A percentile compares a stretch with the other conserved stretches of the same genome.
phyloP scores from a whole-genome alignment of 2,888 invertebrate genomes.

The Bembecia ichneumoniformis region DNA sequence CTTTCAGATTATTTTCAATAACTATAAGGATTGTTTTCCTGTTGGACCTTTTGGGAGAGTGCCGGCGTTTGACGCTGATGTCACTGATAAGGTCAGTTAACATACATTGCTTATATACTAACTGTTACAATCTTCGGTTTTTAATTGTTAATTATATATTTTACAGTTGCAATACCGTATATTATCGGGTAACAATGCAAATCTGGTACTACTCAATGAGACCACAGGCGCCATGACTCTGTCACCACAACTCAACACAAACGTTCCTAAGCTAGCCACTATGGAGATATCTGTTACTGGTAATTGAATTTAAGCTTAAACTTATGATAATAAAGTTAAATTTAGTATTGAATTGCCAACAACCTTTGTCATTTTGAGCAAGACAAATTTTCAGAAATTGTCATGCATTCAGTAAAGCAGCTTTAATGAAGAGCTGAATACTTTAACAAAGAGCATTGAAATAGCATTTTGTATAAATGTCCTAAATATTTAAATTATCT shows the following conservation, averaged over 20 bases:
- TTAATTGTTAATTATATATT: not conserved
- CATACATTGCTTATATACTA: not conserved
- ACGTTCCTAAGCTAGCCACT: slow-evolving; percentile 92
- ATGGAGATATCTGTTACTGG: slow-evolving; percentile 94
- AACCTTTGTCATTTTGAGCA: no score
- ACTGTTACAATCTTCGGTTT: not conserved
- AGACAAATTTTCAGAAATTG: no score
- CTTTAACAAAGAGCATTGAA: no score
- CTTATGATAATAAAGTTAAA: not conserved
- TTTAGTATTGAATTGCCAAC: not conserved
- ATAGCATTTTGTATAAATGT: slow-evolving; percentile 7
- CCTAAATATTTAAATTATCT: not conserved
- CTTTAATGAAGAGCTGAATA: no score
- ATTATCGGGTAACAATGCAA: slow-evolving; percentile 93
- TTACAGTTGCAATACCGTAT: slow-evolving; percentile 83
- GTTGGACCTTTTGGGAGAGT: slow-evolving; percentile 91
- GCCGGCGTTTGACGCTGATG: slow-evolving; percentile 95
- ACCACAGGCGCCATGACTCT: slow-evolving; percentile 87
- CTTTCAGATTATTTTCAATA: slow-evolving; percentile 95
- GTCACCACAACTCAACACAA: slow-evolving; percentile 94
- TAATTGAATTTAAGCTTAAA: slow-evolving; percentile 22
- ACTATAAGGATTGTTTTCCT: slow-evolving; percentile 94
- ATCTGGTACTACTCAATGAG: slow-evolving; percentile 86
- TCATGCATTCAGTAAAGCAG: no score
- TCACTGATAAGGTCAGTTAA: slow-evolving; percentile 79